Conservation (phyloP, 2,888 invertebrate genomes). For the Pherbina coryleti region DNA sequence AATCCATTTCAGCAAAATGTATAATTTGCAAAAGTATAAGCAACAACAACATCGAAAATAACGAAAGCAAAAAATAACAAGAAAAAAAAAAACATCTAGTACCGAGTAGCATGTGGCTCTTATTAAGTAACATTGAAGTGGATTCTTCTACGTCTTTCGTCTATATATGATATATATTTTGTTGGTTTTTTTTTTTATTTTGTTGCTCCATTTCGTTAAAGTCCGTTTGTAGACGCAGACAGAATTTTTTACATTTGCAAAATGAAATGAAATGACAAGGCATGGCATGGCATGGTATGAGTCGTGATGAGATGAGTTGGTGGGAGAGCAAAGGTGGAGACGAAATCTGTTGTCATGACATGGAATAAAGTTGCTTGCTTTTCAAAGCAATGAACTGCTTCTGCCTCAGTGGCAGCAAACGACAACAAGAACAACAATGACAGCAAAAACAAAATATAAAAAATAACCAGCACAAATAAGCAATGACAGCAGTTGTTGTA, state of each 20-base stretch:
- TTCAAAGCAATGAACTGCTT: slow-evolving; percentile 12
- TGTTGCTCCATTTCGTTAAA: background rate
- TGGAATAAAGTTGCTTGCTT: background rate
- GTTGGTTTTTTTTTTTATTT: background rate
- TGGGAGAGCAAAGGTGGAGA: background rate
- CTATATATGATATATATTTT: background rate
- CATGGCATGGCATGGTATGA: slow-evolving; percentile 50
- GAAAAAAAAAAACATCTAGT: background rate
- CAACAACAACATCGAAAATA: slow-evolving; percentile 11
- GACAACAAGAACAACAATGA: background rate
- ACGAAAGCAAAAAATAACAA: slow-evolving; percentile 6
- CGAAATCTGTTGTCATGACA: background rate
- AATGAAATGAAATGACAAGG: slow-evolving; percentile 60
- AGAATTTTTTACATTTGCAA: slow-evolving; percentile 61
- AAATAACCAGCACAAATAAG: background rate
- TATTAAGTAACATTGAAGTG: slow-evolving; percentile 34
- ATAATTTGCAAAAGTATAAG: slow-evolving; percentile 39
- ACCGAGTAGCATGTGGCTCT: slow-evolving; percentile 52
- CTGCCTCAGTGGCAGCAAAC: background rate
- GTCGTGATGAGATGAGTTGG: background rate
- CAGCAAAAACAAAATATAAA: background rate
- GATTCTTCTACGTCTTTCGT: background rate
- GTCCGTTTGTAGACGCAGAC: slow-evolving; percentile 22
- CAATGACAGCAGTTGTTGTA: slow-evolving; percentile 14
- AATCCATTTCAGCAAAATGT: slow-evolving; percentile 58